Evolutionary conservation across 2,113 vertebrate genomes (phyloP), one percentile per base, ranked within the genome.

Genomic region (Muscicapa adusta): DNA sequence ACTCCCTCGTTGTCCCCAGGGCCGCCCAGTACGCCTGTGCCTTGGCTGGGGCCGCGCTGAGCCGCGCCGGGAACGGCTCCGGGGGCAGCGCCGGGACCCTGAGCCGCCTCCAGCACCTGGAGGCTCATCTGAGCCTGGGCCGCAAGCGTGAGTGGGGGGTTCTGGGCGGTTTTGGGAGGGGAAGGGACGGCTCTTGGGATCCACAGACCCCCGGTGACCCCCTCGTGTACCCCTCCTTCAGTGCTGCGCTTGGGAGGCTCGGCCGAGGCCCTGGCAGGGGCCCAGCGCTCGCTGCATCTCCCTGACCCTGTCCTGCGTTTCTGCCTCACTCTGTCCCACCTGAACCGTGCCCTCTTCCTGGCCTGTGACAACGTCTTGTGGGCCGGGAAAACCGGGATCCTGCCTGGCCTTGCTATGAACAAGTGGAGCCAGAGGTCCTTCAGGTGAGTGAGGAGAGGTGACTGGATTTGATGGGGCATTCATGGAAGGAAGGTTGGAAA

Each of bases 311-410:
- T 99, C 70, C 97, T 99, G 95, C 97, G 99, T 6, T 98, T 99
- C 94, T 99, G 99, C 88, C 91, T 99, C 96, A 99, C 99, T 5
- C 97, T 99, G 73, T 92, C 98, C 77, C 99, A 99, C 96, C 98
- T 99, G 18, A 99, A 99, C 98, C 95, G 97, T 48, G 99, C 98
- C 70, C 97, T 99, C 97, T 99, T 98, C 97, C 98, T 99, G 2
- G 98, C 98, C 97, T 99, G 99, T 6, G 99, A 99, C 96, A 99
- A 99, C 33, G 95, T 99, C 33, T 96, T 99, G 33, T 99, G 99
- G 99, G 98, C 98, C 0, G 98, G 98, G 5, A 99, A 98, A 73
- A 96, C 95, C 0, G 99, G 99, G 16, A 78, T 99, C 7, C 77
- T 98, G 66, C 97, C 98, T 3, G 34, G 67, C 14, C 95, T 99